Conservation (phyloP, 2,113 vertebrate genomes). For the Siphamia tubifer region DNA sequence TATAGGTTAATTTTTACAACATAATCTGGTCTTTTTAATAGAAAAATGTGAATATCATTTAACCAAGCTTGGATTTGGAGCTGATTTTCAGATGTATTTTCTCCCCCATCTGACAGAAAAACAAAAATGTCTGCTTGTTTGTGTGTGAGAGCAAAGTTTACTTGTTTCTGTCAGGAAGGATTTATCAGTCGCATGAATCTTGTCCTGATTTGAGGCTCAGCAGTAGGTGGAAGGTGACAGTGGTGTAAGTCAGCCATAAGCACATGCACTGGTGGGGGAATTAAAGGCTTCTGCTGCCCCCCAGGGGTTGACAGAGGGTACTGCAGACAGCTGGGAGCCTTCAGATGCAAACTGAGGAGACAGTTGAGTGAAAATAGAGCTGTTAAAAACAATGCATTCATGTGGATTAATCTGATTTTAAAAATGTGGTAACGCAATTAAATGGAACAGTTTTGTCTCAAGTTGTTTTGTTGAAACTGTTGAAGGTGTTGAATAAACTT, state of each 20-base stretch:
- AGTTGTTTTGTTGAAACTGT: too few relatives aligned
- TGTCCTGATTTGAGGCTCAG: slow-evolving; percentile 28
- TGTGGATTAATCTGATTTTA: too few relatives aligned
- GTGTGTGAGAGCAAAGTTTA: slow-evolving; percentile 34
- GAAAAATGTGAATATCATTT: too few relatives aligned
- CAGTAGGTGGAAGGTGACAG: slow-evolving; percentile 30
- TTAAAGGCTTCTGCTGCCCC: slow-evolving; percentile 78
- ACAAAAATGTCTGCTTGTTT: background rate
- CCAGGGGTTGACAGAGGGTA: slow-evolving; percentile 48
- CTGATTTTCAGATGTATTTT: background rate
- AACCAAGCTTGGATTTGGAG: background rate
- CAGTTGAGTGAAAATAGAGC: background rate
- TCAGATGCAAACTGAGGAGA: background rate
- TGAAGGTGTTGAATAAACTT: too few relatives aligned
- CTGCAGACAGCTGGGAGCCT: slow-evolving; percentile 5
- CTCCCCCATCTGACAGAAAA: background rate
- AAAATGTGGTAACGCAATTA: too few relatives aligned
- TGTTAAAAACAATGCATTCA: too few relatives aligned
- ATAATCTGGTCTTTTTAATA: too few relatives aligned
- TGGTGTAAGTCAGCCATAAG: slow-evolving; percentile 34
- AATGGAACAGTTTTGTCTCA: too few relatives aligned
- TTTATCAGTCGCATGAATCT: slow-evolving; percentile 38
- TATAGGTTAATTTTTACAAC: too few relatives aligned
- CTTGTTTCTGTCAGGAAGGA: slow-evolving; percentile 12
- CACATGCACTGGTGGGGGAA: slow-evolving; percentile 9